These are phyloP conservation scores for Chrysolina oricalcia DNA, from an alignment of 2,888 invertebrate genomes.

Conservation along the genomic window DNA sequence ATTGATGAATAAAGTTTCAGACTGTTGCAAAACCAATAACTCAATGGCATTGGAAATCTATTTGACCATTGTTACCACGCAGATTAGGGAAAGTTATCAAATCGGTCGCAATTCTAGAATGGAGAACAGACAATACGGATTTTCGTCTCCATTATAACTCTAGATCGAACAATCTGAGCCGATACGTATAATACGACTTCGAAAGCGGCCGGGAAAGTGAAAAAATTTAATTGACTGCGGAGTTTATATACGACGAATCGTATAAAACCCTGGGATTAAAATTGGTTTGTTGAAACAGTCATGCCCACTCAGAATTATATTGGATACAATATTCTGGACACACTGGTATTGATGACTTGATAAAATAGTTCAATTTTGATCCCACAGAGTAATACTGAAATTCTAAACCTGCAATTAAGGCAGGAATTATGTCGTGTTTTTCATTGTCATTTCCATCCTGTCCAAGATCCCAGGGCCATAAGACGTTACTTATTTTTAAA, in stretches of 20 bases:
- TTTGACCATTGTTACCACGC: constrained; percentile 18
- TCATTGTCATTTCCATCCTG: no score
- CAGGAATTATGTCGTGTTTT: no score
- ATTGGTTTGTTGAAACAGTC: not conserved
- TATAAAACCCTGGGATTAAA: not conserved
- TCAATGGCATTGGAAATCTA: constrained; percentile 19
- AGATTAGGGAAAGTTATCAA: constrained; percentile 35
- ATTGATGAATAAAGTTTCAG: constrained; percentile 28
- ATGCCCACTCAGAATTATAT: not conserved
- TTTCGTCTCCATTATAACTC: constrained; percentile 30
- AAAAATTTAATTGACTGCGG: constrained; percentile 14
- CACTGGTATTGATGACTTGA: no score
- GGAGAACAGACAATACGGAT: constrained; percentile 25
- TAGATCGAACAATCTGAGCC: not conserved
- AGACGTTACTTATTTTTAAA: no score
- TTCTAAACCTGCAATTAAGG: no score
- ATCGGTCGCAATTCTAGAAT: constrained; percentile 20
- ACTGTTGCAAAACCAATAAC: constrained; percentile 32
- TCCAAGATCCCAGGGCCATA: no score
- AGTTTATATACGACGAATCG: not conserved
- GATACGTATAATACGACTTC: constrained; percentile 14
- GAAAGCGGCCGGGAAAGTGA: not conserved
- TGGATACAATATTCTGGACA: no score
- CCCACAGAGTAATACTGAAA: no score
- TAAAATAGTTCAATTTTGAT: no score